These are phyloP conservation scores for Oryctes rhinoceros DNA, from an alignment of 1,140 invertebrate genomes.

Conservation along the genomic window DNA sequence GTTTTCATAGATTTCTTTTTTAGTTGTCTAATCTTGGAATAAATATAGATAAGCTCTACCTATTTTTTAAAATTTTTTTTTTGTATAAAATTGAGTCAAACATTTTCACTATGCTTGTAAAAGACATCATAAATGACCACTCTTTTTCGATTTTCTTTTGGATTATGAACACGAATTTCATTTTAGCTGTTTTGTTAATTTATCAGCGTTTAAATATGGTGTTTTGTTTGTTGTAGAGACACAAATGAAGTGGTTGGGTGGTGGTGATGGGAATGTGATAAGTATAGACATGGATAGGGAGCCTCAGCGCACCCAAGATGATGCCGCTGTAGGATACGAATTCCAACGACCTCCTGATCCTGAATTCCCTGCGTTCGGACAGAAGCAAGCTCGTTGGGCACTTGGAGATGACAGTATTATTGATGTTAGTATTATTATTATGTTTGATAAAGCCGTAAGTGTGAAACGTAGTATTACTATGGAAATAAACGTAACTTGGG, in stretches of 20 bases:
- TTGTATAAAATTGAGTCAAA: not conserved
- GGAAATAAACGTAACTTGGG: too few relatives aligned
- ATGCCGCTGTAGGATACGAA: conserved; percentile 87
- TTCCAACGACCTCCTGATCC: conserved; percentile 83
- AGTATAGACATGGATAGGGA: conserved; percentile 58
- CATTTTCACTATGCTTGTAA: not conserved
- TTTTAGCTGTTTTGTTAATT: not conserved
- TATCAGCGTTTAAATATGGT: conserved; percentile 1
- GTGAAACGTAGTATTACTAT: too few relatives aligned
- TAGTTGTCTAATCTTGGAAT: not conserved
- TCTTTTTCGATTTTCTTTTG: not conserved
- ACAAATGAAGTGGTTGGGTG: conserved; percentile 62
- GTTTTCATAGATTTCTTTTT: not conserved
- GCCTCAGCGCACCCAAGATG: conserved; percentile 67
- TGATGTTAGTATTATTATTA: conserved; percentile 67
- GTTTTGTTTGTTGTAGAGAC: conserved; percentile 50
- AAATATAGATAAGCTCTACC: not conserved
- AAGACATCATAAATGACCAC: not conserved
- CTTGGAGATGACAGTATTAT: conserved; percentile 80
- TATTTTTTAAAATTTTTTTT: too few relatives aligned
- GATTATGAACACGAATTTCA: not conserved
- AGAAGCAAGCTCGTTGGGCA: conserved; percentile 79
- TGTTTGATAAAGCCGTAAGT: too few relatives aligned
- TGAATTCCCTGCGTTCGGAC: conserved; percentile 75
- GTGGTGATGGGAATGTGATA: conserved; percentile 57